Percentiles rank a stretch among this genome's conserved stretches.
These are phyloP conservation scores for Drosophila quinaria DNA, from an alignment of 2,888 invertebrate genomes.

Conservation along the genomic window DNA sequence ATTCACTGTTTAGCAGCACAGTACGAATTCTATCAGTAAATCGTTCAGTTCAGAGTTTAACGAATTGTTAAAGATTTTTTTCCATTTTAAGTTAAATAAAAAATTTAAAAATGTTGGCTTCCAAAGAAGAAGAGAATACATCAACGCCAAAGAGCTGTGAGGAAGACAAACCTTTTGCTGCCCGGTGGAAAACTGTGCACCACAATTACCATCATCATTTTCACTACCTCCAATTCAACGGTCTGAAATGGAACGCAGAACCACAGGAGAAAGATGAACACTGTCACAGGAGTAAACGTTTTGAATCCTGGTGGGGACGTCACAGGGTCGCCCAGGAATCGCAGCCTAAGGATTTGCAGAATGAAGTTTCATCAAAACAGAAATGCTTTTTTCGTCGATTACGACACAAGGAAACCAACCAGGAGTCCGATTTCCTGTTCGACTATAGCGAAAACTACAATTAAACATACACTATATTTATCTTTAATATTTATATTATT, in stretches of 20 bases:
- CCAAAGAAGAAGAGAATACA: neutral
- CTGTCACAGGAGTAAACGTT: neutral
- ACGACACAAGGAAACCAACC: neutral
- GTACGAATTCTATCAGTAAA: conserved; percentile 12
- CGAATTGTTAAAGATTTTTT: neutral
- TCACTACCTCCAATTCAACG: neutral
- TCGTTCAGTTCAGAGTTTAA: conserved; percentile 2
- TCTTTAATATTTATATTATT: conserved; percentile 17
- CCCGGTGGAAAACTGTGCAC: conserved; percentile 1
- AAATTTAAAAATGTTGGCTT: conserved; percentile 2
- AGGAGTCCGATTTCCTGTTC: neutral
- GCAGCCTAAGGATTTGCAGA: neutral
- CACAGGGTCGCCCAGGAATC: neutral
- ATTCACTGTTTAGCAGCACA: neutral
- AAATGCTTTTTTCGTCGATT: conserved; percentile 8
- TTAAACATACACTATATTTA: conserved; percentile 10
- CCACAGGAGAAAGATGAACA: neutral
- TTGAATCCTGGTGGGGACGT: conserved; percentile 8
- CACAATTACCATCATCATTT: conserved; percentile 11
- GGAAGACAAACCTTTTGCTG: neutral
- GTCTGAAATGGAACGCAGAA: neutral
- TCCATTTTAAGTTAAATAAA: neutral
- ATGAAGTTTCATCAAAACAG: neutral
- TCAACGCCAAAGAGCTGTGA: neutral
- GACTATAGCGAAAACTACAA: conserved; percentile 23